These are phyloP conservation scores for Phodopus roborovskii DNA, from an alignment of 2,113 vertebrate species.

Conservation along the genomic window DNA sequence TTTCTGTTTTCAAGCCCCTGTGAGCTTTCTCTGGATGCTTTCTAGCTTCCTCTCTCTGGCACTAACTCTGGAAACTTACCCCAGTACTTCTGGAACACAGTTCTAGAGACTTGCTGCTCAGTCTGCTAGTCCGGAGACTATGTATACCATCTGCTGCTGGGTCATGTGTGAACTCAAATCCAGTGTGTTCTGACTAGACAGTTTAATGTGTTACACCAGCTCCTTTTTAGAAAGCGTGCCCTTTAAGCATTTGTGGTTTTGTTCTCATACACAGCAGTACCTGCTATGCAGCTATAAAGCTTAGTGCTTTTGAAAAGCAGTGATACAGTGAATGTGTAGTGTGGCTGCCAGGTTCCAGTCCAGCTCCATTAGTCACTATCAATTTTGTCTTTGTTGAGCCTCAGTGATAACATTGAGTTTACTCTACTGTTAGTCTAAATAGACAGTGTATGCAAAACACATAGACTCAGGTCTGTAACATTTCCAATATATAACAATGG, in stretches of 20 bases:
- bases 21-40: conserved; percentile 8
- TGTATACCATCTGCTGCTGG: not conserved
- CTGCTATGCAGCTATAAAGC: not conserved
- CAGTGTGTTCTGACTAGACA: not conserved
- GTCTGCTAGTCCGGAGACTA: not conserved
- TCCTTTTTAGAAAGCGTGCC: not conserved
- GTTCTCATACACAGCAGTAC: not conserved
- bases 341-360: not conserved
- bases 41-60: conserved; percentile 62
- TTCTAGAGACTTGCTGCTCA: not conserved
- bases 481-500: not conserved
- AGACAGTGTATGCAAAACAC: not conserved
- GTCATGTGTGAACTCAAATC: not conserved
- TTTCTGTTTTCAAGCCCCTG: conserved; percentile 12
- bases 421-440: not conserved
- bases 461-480: not conserved
- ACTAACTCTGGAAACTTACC: not conserved
- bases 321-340: not conserved
- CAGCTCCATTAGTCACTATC: not conserved
- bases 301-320: conserved; percentile 26
- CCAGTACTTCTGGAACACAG: conserved; percentile 41
- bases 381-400: not conserved
- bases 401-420: not conserved
- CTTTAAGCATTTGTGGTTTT: not conserved
- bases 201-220: not conserved